Percentiles rank a stretch among this genome's conserved stretches.
Evolutionary conservation across 2,888 invertebrate genomes (phyloP).

Genomic region (Drosophila subsilvestris): DNA sequence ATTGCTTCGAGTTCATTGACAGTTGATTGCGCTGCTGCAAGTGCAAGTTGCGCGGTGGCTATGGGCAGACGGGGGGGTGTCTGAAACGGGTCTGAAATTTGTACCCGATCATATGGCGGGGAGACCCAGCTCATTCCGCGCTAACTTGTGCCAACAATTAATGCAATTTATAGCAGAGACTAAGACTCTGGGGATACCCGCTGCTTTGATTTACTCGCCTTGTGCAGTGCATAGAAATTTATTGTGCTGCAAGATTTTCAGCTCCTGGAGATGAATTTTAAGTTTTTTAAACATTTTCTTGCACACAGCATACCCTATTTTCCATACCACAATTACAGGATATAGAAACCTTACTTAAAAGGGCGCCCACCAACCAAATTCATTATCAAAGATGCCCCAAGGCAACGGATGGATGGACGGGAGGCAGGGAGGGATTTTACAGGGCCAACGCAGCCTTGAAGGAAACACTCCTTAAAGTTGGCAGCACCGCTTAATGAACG

Average conservation of each 20-base stretch:
- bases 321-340: constrained; percentile 11
- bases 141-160: background rate
- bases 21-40: constrained; percentile 40
- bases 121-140: background rate
- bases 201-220: too few species aligned
- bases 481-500: constrained; percentile 54
- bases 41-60: constrained; percentile 15
- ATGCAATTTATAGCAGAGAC: background rate
- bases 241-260: too few species aligned
- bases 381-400: constrained; percentile 61
- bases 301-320: constrained; percentile 8
- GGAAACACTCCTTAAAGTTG: constrained; percentile 56
- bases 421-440: background rate
- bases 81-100: background rate
- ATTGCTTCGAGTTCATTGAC: constrained; percentile 46
- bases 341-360: constrained; percentile 27
- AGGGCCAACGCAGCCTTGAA: background rate
- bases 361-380: constrained; percentile 47
- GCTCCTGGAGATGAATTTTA: too few species aligned
- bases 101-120: constrained; percentile 32
- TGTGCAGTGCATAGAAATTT: too few species aligned
- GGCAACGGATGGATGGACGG: constrained; percentile 36
- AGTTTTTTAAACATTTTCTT: too few species aligned
- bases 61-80: background rate
- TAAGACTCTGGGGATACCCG: too few species aligned